These are phyloP conservation scores for Napeogenes inachia DNA, from an alignment of 2,888 invertebrate genomes.

Conservation along the genomic window DNA sequence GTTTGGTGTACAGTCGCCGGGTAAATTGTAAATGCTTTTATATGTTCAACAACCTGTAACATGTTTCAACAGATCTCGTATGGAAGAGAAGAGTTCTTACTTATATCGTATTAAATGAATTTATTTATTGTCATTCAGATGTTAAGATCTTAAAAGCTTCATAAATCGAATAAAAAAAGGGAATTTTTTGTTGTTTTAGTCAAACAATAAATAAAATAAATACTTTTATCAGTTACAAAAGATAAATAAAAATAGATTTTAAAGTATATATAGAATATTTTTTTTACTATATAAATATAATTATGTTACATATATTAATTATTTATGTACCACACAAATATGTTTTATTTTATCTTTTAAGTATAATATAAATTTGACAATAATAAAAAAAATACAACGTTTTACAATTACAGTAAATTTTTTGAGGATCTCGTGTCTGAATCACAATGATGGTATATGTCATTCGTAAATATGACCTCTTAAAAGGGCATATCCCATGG, in stretches of 20 bases:
- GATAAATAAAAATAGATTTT: no score
- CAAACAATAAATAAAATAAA: no score
- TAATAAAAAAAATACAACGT: background rate
- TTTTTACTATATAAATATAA: no score
- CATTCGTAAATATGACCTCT: slow-evolving; percentile 8
- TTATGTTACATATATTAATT: no score
- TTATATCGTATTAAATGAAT: slow-evolving; percentile 2
- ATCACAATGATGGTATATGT: background rate
- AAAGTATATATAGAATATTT: no score
- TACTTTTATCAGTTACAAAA: no score
- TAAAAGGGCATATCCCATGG: slow-evolving; percentile 11
- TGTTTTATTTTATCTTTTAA: no score
- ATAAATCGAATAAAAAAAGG: no score
- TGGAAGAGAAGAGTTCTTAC: slow-evolving; percentile 14
- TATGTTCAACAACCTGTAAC: slow-evolving; percentile 32
- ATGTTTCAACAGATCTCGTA: slow-evolving; percentile 29
- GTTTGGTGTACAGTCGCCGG: slow-evolving; percentile 27
- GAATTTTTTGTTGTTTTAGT: no score
- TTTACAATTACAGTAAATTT: background rate
- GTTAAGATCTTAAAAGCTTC: background rate
- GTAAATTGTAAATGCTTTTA: slow-evolving; percentile 35
- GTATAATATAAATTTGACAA: no score
- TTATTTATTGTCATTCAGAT: background rate
- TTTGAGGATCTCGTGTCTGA: background rate
- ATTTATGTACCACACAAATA: no score